Evolutionary conservation across 2,888 invertebrate species (phyloP).

Genomic region (Melieria omissa): DNA sequence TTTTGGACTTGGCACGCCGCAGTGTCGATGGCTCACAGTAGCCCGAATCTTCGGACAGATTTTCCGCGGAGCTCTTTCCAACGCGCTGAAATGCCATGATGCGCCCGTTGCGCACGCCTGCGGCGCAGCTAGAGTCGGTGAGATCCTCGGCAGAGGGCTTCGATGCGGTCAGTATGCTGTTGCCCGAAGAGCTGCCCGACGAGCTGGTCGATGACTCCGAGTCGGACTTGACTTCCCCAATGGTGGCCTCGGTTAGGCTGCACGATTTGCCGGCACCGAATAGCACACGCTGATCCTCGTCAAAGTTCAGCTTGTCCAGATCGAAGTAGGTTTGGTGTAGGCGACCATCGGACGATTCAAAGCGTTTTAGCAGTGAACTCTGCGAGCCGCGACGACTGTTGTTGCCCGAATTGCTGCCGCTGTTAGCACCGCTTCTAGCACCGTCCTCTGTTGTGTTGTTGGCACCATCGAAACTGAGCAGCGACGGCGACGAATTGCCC

Average conservation of each 20-base stretch:
- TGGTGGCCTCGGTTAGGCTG: slow-evolving; percentile 28
- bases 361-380: slow-evolving; percentile 59
- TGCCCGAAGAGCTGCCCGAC: slow-evolving; percentile 50
- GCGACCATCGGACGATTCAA: slow-evolving; percentile 61
- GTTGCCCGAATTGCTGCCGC: slow-evolving; percentile 54
- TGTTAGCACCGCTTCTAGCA: slow-evolving; percentile 45
- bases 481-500: slow-evolving; percentile 65
- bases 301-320: slow-evolving; percentile 63
- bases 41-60: slow-evolving; percentile 84
- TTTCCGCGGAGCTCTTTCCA: slow-evolving; percentile 76
- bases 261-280: slow-evolving; percentile 31
- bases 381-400: slow-evolving; percentile 60
- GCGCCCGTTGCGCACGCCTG: slow-evolving; percentile 18
- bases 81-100: slow-evolving; percentile 27
- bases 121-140: slow-evolving; percentile 28
- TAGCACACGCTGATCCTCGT: slow-evolving; percentile 50
- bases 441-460: slow-evolving; percentile 35
- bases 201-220: slow-evolving; percentile 51
- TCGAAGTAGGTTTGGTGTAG: slow-evolving; percentile 65
- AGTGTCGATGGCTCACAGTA: slow-evolving; percentile 71
- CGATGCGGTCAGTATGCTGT: slow-evolving; percentile 51
- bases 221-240: slow-evolving; percentile 55
- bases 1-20: slow-evolving; percentile 65
- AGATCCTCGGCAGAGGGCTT: slow-evolving; percentile 49
- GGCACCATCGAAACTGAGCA: slow-evolving; percentile 58